Base-by-base conservation (phyloP, 2,797 vertebrate species). In the Myotis planiceps region DNA sequence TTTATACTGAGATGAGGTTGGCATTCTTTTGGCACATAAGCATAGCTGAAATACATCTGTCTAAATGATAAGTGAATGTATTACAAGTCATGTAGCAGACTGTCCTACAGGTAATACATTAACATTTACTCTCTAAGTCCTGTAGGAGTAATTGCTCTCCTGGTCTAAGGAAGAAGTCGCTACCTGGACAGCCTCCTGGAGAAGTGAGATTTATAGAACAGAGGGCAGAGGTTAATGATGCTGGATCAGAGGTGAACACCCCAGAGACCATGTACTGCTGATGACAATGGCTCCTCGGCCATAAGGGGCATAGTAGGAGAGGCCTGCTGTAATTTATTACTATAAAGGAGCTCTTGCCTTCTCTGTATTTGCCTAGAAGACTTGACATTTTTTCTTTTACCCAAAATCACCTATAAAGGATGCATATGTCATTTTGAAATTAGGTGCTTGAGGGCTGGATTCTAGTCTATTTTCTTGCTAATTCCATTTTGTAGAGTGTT, bases 151-250 rank as follows among this genome's bases (percentile, higher is more conserved):
- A 94, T 84, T 88, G 34, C 66, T 32, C 0, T 37, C 18, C 32
- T 63, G 45, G 23, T 84, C 55, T 32, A 68, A 86, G 84, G 60
- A 79, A 53, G 37, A 87, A 65, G 66, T 74, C 25, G 60, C 86
- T 96, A 37, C 85, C 39, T 42, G 18, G 75, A 37, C 12, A 84
- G 60, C 1, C 63, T 94, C n/a, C 16, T 32, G 6, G 63, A 90
- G 82, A 84, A 89, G 94, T 45, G 63, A 94, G 51, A 79, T 96
- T 89, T 88, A 34, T 93, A 88, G 82, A 85, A 27, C 37, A 34
- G 79, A 91, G 76, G 71, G 21, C 87, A 91, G 34, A 29, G 69
- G 80, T 95, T 94, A 89, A 96, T 53, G 75, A 84, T 92, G 29
- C 66, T 37, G 32, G 58, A 47, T 45, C 71, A 93, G 58, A 94